phyloP scores from a whole-genome alignment of 2,888 invertebrate species.

The Fissipunctia ypsillon region DNA sequence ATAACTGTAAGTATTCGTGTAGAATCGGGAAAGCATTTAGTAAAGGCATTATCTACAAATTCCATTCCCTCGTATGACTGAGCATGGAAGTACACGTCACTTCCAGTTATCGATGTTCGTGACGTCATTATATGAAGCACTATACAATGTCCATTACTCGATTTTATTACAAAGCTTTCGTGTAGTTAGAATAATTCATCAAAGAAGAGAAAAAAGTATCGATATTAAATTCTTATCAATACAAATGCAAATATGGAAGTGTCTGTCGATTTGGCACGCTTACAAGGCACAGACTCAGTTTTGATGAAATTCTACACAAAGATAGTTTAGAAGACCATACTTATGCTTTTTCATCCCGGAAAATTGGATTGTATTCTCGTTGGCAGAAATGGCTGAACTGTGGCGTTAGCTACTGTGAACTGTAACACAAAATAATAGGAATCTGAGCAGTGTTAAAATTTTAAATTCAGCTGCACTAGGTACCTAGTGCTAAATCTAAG shows the following conservation, averaged over 20 bases:
- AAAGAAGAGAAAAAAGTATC: not conserved
- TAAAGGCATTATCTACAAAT: conserved; percentile 47
- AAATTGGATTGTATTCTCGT: not conserved
- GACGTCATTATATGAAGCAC: conserved; percentile 14
- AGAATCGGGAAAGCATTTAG: conserved; percentile 55
- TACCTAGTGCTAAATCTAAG: conserved; percentile 4
- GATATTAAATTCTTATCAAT: not conserved
- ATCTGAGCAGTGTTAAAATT: no score
- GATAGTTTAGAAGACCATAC: not conserved
- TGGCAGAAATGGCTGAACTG: not conserved
- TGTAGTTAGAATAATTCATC: not conserved
- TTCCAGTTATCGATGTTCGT: conserved; percentile 7
- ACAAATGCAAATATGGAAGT: conserved; percentile 22
- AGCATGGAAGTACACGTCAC: conserved; percentile 26
- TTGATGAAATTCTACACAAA: conserved; percentile 5
- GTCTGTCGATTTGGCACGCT: conserved; percentile 20
- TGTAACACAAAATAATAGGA: no score
- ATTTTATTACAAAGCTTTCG: not conserved
- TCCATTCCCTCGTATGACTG: conserved; percentile 53
- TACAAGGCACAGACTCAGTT: not conserved
- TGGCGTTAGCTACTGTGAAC: not conserved
- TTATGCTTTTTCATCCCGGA: not conserved
- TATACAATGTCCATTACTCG: not conserved
- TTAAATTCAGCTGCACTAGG: not conserved
- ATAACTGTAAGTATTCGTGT: conserved; percentile 53